Conservation (phyloP, 2,888 invertebrate species). For the Sphaerophoria rueppellii region DNA sequence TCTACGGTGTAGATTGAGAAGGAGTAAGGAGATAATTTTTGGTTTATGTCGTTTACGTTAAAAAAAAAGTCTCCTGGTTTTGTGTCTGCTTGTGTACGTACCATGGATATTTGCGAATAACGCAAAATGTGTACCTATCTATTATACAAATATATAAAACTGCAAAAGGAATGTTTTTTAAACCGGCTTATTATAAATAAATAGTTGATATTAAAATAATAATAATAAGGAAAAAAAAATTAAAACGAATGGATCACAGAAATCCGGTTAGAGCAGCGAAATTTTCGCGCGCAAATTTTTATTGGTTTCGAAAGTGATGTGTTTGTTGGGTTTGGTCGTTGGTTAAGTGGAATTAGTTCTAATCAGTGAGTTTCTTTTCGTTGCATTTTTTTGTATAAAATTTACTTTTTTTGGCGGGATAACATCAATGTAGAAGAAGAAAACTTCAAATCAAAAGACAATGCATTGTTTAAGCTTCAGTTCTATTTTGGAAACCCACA, state of each 20-base stretch:
- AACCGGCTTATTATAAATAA: constrained; percentile 61
- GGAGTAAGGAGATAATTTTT: not conserved
- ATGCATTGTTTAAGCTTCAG: too few relatives aligned
- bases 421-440: too few relatives aligned
- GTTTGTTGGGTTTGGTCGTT: not conserved
- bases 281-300: constrained; percentile 51
- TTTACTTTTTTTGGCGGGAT: constrained; percentile 1
- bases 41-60: not conserved
- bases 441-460: too few relatives aligned
- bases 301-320: constrained; percentile 49
- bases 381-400: constrained; percentile 14
- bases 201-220: constrained; percentile 24
- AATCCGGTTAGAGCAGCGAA: not conserved
- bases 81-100: constrained; percentile 31
- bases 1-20: constrained; percentile 21
- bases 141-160: constrained; percentile 21
- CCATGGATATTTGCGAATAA: constrained; percentile 45
- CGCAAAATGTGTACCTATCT: constrained; percentile 31
- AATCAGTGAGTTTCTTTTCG: constrained; percentile 30
- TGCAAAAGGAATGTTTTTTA: constrained; percentile 30
- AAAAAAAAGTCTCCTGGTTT: constrained; percentile 26
- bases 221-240: constrained; percentile 8
- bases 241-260: not conserved
- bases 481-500: too few relatives aligned
- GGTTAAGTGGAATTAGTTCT: not conserved